phyloP scores from a whole-genome alignment of 1,140 invertebrate genomes.

The Carposina sasakii region DNA sequence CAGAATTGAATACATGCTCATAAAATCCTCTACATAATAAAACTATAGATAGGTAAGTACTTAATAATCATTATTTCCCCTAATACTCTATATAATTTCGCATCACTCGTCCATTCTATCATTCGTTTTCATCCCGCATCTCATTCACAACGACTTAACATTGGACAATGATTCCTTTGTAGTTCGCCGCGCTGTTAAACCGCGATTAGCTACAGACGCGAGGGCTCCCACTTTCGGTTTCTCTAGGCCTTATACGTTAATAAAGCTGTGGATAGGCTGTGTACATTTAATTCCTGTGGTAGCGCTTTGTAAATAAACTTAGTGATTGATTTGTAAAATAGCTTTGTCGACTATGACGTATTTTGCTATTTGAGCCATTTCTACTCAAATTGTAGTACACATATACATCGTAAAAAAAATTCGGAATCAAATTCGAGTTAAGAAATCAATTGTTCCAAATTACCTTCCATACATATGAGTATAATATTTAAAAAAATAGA shows the following conservation, averaged over 20 bases:
- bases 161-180: conserved; percentile 39
- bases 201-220: conserved; percentile 56
- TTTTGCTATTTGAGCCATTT: background rate
- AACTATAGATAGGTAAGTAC: too few species aligned
- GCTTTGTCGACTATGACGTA: background rate
- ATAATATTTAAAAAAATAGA: too few species aligned
- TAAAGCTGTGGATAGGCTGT: background rate
- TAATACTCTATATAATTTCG: too few species aligned
- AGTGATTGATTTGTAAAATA: background rate
- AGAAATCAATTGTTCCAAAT: too few species aligned
- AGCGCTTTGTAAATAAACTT: background rate
- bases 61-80: too few species aligned
- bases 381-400: conserved; percentile 2
- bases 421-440: background rate
- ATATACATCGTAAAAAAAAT: background rate
- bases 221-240: conserved; percentile 62
- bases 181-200: conserved; percentile 61
- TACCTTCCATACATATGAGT: too few species aligned
- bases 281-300: background rate
- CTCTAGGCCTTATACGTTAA: conserved; percentile 18
- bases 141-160: too few species aligned
- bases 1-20: too few species aligned
- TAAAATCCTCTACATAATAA: too few species aligned
- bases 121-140: too few species aligned
- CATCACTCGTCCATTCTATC: too few species aligned